Percentiles rank a stretch among this genome's conserved stretches.
Evolutionary conservation across 2,113 vertebrate genomes (phyloP).

Genomic region (Chinchilla lanigera): DNA sequence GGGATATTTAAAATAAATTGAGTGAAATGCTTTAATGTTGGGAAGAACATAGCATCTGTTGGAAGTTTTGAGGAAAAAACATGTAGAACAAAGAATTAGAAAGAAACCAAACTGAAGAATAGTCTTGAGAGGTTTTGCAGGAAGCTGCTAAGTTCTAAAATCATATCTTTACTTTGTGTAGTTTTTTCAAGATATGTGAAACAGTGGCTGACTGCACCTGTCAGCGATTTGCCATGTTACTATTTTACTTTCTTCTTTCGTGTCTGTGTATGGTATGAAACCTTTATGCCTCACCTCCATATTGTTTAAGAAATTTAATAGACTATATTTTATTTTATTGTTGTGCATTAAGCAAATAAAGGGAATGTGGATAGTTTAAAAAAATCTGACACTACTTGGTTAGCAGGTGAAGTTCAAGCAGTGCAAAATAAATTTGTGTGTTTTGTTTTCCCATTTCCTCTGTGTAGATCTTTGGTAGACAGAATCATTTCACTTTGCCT

Average conservation of each 20-base stretch:
- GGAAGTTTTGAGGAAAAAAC: neutral
- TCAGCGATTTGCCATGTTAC: neutral
- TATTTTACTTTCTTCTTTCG: neutral
- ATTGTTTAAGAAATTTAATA: neutral
- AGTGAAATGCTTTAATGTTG: neutral
- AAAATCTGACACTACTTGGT: neutral
- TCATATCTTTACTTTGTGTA: neutral
- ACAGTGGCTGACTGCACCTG: neutral
- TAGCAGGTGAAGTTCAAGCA: neutral
- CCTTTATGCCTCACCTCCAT: neutral
- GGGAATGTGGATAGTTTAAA: neutral
- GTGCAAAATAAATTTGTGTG: neutral
- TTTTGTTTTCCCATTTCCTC: neutral
- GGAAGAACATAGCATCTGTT: neutral
- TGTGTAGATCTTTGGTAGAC: neutral
- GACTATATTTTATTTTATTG: neutral
- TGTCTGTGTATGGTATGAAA: neutral
- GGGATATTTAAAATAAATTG: neutral
- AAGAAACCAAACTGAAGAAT: neutral
- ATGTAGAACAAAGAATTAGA: neutral
- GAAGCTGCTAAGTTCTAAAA: conserved; percentile 17
- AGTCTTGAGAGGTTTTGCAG: conserved; percentile 6
- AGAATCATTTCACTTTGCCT: neutral
- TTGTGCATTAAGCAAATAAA: conserved; percentile 20
- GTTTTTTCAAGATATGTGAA: neutral